Conservation (phyloP, 1,140 invertebrate genomes). For the Sycophila sp. region DNA sequence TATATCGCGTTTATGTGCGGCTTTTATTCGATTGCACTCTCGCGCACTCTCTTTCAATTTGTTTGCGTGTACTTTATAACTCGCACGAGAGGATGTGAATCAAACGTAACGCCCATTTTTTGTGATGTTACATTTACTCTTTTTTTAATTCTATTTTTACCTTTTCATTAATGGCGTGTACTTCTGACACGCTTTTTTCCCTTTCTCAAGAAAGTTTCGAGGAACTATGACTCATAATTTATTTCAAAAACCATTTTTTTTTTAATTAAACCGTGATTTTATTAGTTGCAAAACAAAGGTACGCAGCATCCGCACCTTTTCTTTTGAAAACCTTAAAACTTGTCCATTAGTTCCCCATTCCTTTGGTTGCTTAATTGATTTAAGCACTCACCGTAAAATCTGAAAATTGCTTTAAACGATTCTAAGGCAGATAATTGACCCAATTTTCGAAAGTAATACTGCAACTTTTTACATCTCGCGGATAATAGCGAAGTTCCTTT, state of each 20-base stretch:
- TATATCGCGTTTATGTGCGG: not conserved
- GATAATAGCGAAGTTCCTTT: not conserved
- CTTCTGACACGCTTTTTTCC: too few relatives aligned
- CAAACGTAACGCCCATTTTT: not conserved
- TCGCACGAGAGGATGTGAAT: not conserved
- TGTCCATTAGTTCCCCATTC: not conserved
- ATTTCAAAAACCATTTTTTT: too few relatives aligned
- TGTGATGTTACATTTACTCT: not conserved
- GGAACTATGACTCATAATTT: too few relatives aligned
- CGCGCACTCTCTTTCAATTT: slow-evolving; percentile 6
- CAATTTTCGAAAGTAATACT: slow-evolving; percentile 14
- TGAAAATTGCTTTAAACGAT: slow-evolving; percentile 15
- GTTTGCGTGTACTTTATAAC: slow-evolving; percentile 10
- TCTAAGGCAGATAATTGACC: slow-evolving; percentile 9
- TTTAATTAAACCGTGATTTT: too few relatives aligned
- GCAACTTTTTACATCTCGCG: not conserved
- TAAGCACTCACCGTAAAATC: not conserved
- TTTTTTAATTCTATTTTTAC: not conserved
- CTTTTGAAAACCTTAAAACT: not conserved
- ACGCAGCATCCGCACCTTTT: too few relatives aligned
- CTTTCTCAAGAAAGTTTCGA: too few relatives aligned
- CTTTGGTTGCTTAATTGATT: not conserved
- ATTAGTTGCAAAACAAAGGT: too few relatives aligned
- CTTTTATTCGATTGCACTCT: slow-evolving; percentile 3
- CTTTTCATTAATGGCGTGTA: too few relatives aligned